phyloP scores from a whole-genome alignment of 2,888 invertebrate genomes.

The Exephanes ischioxanthus region DNA sequence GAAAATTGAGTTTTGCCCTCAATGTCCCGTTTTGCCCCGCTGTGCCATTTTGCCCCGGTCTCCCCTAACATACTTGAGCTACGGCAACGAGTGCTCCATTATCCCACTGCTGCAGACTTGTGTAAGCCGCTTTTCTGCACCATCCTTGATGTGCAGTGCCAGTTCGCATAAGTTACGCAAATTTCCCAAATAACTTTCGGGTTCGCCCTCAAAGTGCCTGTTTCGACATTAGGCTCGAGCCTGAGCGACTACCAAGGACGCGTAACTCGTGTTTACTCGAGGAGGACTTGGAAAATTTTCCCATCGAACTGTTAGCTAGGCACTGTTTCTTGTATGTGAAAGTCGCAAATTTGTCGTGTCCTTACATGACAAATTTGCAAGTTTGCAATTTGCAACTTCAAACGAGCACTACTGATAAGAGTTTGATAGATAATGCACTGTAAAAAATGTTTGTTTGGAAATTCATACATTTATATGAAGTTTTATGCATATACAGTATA shows the following conservation, averaged over 20 bases:
- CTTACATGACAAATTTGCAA: too few species aligned
- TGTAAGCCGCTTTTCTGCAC: constrained; percentile 11
- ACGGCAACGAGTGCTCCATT: constrained; percentile 10
- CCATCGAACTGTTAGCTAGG: neutral
- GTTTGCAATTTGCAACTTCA: too few species aligned
- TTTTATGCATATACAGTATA: too few species aligned
- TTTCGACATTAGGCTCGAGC: neutral
- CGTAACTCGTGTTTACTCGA: neutral
- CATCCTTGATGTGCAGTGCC: neutral
- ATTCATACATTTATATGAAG: too few species aligned
- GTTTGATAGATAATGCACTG: too few species aligned
- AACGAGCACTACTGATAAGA: too few species aligned
- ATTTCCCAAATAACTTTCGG: neutral
- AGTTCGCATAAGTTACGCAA: neutral
- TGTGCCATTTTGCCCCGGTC: too few species aligned
- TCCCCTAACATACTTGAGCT: neutral
- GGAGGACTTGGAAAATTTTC: neutral
- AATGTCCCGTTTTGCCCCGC: too few species aligned
- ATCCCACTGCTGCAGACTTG: neutral
- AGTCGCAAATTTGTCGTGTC: neutral
- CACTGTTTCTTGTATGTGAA: neutral
- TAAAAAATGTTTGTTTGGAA: too few species aligned
- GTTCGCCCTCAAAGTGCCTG: neutral
- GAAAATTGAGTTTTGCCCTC: too few species aligned
- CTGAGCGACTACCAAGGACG: neutral